Evolutionary conservation across 2,888 invertebrate genomes (phyloP), one percentile per base, ranked within the genome.

Genomic region (Sinotaia quadrata): DNA sequence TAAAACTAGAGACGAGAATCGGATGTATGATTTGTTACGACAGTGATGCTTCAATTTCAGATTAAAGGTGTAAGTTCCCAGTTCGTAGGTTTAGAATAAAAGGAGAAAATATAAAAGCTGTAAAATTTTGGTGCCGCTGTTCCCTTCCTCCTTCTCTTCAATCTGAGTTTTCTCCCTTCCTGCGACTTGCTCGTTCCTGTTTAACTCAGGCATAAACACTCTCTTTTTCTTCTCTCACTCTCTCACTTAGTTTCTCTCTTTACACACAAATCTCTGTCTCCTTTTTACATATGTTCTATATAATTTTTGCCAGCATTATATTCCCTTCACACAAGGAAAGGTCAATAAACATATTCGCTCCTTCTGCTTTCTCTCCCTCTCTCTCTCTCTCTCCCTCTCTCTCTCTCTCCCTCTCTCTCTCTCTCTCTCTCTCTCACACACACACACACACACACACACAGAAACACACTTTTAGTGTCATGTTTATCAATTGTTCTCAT

Each of bases 391-490:
- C 41, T 41, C 29, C 21, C 44, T 41, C 4, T 41, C 33, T 31
- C 57, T 4, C n/a, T 33, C 57, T 29, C 34, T 57, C 4, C 36
- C 34, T 57, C 29, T 57, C 34, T 57, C 34, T 57, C 57, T 57
- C 57, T 56, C 27, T 56, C 56, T 56, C 56, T 56, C 56, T 56
- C 29, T 56, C 56, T 56, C 56, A 29, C 56, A 29, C 29, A 29
- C 56, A 10, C 56, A 29, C n/a, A n/a, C n/a, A n/a, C n/a, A n/a
- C n/a, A n/a, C n/a, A n/a, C n/a, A n/a, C n/a, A n/a, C n/a, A n/a
- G 29, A 29, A 8, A 29, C 29, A 29, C 57, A 21, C 57, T 57
- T 24, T 31, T n/a, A 34, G 34, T 33, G 34, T 33, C 29, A 33
- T 57, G 34, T 57, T 36, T 33, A n/a, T 57, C 57, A 34, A 21